phyloP scores from a whole-genome alignment of 53 echinoderm and acorn worm species.

The Antedon mediterranea region DNA sequence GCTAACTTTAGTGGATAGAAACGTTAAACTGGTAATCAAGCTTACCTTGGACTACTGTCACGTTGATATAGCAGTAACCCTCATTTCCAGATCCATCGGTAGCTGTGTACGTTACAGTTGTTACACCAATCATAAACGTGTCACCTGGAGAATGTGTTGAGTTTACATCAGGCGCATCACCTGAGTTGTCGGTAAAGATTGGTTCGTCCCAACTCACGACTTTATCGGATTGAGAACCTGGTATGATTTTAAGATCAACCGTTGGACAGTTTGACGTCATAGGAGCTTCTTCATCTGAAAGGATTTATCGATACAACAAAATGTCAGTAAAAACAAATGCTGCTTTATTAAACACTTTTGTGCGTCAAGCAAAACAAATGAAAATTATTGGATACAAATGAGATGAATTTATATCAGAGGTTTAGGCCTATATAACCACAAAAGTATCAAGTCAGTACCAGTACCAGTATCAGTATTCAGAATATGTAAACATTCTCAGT shows the following conservation, averaged over 20 bases:
- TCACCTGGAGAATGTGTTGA: background rate
- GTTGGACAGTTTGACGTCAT: background rate
- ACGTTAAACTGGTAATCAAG: too few relatives aligned
- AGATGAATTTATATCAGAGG: too few relatives aligned
- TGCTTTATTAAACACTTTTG: too few relatives aligned
- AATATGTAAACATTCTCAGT: too few relatives aligned
- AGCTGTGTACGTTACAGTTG: background rate
- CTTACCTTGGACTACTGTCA: slow-evolving; percentile 2
- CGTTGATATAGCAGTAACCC: background rate
- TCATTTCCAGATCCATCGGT: background rate
- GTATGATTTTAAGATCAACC: background rate
- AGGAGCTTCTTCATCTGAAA: background rate
- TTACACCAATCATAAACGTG: background rate
- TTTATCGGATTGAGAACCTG: background rate
- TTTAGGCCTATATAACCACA: too few relatives aligned
- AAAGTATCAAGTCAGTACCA: too few relatives aligned
- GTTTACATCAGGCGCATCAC: background rate
- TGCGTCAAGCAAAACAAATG: too few relatives aligned
- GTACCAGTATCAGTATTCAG: too few relatives aligned
- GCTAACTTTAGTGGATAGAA: too few relatives aligned
- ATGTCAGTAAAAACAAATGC: too few relatives aligned
- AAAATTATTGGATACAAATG: too few relatives aligned
- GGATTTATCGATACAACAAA: too few relatives aligned
- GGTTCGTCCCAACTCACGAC: background rate
- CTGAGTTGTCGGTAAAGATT: background rate